Evolutionary conservation across 1,140 invertebrate genomes (phyloP), one percentile per base, ranked within the genome.

Genomic region (Drosophila repleta): DNA sequence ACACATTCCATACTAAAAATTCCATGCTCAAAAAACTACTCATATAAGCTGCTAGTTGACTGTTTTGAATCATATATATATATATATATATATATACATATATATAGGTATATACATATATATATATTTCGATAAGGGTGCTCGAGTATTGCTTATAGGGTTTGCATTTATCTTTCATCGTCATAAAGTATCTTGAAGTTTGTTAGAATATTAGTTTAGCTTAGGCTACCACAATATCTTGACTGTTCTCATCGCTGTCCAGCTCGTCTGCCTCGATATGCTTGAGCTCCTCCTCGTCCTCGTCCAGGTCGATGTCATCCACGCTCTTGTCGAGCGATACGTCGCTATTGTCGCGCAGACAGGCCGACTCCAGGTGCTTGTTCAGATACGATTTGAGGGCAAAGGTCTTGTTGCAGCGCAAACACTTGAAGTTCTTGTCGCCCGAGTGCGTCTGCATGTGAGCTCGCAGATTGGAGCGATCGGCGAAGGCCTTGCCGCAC

Each of bases 311-410:
- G 4, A 68, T 45, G 41, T 67, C 78, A 13, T 76, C 62, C 53
- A 62, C 20, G 0, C 46, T 53, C 67, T 90, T 77, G 24, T 32
- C 67, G 35, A 71, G 48, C 18, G 62, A 60, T 21, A 88, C 79
- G 41, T 74, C 76, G 1, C 74, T 79, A 1, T 63, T 60, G 55
- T 87, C 83, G 4, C 83, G 55, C 0, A 95, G 93, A 90, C 98
- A 99, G 24, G 97, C 95, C 10, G 97, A 97, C 92, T 99, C 98
- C 87, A 97, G 94, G 92, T 99, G 98, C 92, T 99, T 99, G 93
- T 98, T 99, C 29, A 99, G 94, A 93, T 99, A 99, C 56, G 97
- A 98, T 93, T 99, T 99, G 72, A 99, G 94, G 3, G 98, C 97
- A 92, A 99, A 99, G 3, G 95, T 95, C 92, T 99, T 99, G 90